Conservation (phyloP, 2,888 invertebrate genomes). For the Metopia argyrocephala region DNA sequence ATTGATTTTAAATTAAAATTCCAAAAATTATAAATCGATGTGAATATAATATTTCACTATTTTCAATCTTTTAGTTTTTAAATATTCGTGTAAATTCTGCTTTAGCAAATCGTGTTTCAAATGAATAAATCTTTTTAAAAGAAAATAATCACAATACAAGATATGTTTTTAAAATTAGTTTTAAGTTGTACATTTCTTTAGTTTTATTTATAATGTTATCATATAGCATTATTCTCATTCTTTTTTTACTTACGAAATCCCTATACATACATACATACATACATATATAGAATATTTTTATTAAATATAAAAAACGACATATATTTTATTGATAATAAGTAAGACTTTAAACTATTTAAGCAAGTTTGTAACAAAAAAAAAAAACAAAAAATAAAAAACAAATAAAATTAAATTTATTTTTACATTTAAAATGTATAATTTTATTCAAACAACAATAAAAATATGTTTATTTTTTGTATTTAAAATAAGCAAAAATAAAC, state of each 20-base stretch:
- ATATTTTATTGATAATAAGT: slow-evolving; percentile 11
- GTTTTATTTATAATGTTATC: slow-evolving; percentile 32
- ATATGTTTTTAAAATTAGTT: neutral
- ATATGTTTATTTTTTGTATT: slow-evolving; percentile 15
- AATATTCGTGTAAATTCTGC: no score
- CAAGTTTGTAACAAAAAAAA: neutral
- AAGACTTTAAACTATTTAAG: slow-evolving; percentile 30
- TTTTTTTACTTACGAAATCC: neutral
- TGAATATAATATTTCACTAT: no score
- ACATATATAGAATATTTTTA: neutral
- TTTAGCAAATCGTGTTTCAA: neutral
- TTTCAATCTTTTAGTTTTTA: no score
- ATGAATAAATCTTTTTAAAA: neutral
- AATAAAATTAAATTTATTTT: neutral
- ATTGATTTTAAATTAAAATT: no score
- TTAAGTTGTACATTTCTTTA: slow-evolving; percentile 28
- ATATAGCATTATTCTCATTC: slow-evolving; percentile 17
- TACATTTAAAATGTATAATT: slow-evolving; percentile 36
- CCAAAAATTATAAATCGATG: no score
- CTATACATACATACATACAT: neutral
- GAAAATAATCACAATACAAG: neutral
- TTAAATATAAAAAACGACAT: neutral
- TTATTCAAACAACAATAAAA: slow-evolving; percentile 16
- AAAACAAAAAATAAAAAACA: neutral
- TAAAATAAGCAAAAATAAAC: slow-evolving; percentile 1